Conservation (phyloP, 2,888 invertebrate genomes). For the Steinernema scapterisci region DNA sequence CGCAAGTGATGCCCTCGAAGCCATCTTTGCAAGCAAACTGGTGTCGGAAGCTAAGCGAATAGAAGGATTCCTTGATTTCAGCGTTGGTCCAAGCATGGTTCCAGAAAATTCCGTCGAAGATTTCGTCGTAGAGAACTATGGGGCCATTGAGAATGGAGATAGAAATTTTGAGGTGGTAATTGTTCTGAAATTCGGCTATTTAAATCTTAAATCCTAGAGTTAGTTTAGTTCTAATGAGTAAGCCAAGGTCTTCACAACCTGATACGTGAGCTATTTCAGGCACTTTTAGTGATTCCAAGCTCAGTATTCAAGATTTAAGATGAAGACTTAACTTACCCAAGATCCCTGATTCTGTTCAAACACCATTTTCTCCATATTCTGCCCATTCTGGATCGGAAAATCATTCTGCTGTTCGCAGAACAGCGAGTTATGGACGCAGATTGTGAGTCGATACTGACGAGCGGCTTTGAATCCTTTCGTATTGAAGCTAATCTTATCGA, state of each 20-base stretch:
- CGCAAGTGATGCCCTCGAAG: neutral
- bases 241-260: no score
- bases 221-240: no score
- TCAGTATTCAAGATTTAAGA: no score
- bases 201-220: no score
- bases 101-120: neutral
- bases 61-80: neutral
- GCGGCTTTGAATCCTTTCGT: neutral
- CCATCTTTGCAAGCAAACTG: neutral
- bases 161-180: neutral
- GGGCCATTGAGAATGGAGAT: neutral
- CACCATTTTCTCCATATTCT: neutral
- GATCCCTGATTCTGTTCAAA: neutral
- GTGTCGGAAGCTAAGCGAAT: constrained; percentile 7
- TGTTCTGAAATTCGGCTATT: neutral
- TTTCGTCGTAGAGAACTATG: neutral
- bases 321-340: neutral
- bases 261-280: no score
- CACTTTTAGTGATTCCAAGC: no score
- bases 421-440: constrained; percentile 1
- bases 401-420: neutral
- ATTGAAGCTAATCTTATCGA: neutral
- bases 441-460: neutral
- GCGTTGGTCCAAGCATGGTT: neutral
- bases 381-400: neutral